phyloP scores from a whole-genome alignment of 2,888 invertebrate genomes.

The Acanthococcus lagerstroemiae region DNA sequence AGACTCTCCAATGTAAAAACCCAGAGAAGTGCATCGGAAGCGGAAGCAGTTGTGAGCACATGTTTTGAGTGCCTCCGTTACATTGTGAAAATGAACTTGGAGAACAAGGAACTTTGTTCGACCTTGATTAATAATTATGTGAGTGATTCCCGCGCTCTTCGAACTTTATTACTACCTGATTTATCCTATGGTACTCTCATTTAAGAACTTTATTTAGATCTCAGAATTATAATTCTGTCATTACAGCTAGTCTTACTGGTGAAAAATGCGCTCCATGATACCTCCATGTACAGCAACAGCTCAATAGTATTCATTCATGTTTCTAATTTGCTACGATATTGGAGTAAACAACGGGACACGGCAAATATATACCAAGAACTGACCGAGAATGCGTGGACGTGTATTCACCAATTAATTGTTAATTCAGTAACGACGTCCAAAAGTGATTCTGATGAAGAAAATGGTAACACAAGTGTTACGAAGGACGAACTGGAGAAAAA shows the following conservation, averaged over 20 bases:
- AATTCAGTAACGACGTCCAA: background rate
- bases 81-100: conserved; percentile 47
- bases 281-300: background rate
- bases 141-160: conserved; percentile 1
- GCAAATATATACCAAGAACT: background rate
- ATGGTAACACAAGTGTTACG: background rate
- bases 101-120: conserved; percentile 40
- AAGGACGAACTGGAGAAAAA: conserved; percentile 25
- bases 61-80: conserved; percentile 66
- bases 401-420: background rate
- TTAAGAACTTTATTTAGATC: no score
- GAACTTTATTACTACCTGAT: background rate
- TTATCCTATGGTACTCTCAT: no score
- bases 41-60: conserved; percentile 54
- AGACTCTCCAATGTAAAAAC: conserved; percentile 54
- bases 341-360: background rate
- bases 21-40: conserved; percentile 55
- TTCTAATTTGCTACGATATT: conserved; percentile 7
- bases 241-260: conserved; percentile 9
- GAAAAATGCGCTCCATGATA: conserved; percentile 3
- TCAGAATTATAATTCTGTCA: no score
- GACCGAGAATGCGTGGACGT: background rate
- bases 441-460: background rate
- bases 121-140: conserved; percentile 33
- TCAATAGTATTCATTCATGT: conserved; percentile 11